Evolutionary conservation across 2,888 invertebrate species (phyloP).

Genomic region (Agelastica alni): DNA sequence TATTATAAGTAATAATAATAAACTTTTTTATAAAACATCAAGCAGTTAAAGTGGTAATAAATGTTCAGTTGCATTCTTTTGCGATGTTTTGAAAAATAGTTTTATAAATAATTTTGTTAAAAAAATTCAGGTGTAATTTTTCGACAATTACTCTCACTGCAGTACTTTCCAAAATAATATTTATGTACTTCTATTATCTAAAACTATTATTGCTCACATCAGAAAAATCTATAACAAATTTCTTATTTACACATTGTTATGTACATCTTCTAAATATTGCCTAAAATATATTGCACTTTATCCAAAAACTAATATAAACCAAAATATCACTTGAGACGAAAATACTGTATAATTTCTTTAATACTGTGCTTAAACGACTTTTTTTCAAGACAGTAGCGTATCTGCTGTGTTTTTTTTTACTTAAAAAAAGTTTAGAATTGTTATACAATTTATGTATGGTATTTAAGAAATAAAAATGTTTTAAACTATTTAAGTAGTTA

Average conservation of each 20-base stretch:
- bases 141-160: not conserved
- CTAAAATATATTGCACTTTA: conserved; percentile 56
- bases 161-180: not conserved
- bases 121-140: not conserved
- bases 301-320: conserved; percentile 38
- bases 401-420: too few species aligned
- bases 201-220: conserved; percentile 44
- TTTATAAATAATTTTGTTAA: not conserved
- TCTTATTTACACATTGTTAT: conserved; percentile 38
- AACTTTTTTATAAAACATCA: too few species aligned
- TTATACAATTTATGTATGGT: too few species aligned
- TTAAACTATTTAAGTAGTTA: too few species aligned
- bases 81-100: too few species aligned
- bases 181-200: conserved; percentile 12
- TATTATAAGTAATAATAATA: not conserved
- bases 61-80: too few species aligned
- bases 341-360: conserved; percentile 54
- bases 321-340: conserved; percentile 51
- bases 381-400: conserved; percentile 1
- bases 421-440: too few species aligned
- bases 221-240: conserved; percentile 38
- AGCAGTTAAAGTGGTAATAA: too few species aligned
- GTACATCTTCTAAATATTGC: conserved; percentile 43
- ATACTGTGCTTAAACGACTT: conserved; percentile 46
- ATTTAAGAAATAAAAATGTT: too few species aligned